Conservation (phyloP, 2,888 invertebrate genomes). For the Bugula neritina region DNA sequence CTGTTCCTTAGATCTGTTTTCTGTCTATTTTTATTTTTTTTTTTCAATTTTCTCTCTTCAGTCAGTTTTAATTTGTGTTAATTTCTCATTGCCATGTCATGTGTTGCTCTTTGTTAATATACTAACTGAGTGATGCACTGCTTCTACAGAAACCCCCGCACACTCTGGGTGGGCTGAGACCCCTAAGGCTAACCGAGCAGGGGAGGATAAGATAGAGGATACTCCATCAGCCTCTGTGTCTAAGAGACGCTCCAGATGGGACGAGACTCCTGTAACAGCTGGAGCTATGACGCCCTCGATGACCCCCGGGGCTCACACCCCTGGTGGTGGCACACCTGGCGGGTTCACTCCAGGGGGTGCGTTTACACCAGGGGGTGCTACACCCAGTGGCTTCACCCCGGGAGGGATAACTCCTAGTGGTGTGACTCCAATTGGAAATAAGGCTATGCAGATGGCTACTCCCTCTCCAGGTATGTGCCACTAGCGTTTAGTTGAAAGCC, state of each 20-base stretch:
- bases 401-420: slow-evolving; percentile 51
- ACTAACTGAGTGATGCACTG: too few relatives aligned
- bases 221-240: slow-evolving; percentile 90
- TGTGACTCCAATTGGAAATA: slow-evolving; percentile 60
- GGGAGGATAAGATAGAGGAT: slow-evolving; percentile 64
- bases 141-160: slow-evolving; percentile 76
- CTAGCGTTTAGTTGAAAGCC: too few relatives aligned
- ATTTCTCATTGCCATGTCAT: too few relatives aligned
- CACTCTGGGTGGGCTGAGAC: slow-evolving; percentile 99
- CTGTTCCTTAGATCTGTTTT: too few relatives aligned
- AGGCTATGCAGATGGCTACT: slow-evolving; percentile 97
- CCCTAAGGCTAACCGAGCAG: slow-evolving; percentile 78
- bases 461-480: slow-evolving; percentile 73
- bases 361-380: slow-evolving; percentile 32
- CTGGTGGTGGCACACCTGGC: slow-evolving; percentile 56
- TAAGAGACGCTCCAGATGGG: slow-evolving; percentile 94
- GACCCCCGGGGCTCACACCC: slow-evolving; percentile 61
- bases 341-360: slow-evolving; percentile 32
- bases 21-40: too few relatives aligned
- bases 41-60: too few relatives aligned
- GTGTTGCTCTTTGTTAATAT: too few relatives aligned
- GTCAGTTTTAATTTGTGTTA: too few relatives aligned
- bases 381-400: slow-evolving; percentile 42
- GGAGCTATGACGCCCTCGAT: slow-evolving; percentile 55
- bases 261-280: slow-evolving; percentile 80